phyloP scores from a whole-genome alignment of 2,797 vertebrate genomes.

The Kryptopterus vitreolus region DNA sequence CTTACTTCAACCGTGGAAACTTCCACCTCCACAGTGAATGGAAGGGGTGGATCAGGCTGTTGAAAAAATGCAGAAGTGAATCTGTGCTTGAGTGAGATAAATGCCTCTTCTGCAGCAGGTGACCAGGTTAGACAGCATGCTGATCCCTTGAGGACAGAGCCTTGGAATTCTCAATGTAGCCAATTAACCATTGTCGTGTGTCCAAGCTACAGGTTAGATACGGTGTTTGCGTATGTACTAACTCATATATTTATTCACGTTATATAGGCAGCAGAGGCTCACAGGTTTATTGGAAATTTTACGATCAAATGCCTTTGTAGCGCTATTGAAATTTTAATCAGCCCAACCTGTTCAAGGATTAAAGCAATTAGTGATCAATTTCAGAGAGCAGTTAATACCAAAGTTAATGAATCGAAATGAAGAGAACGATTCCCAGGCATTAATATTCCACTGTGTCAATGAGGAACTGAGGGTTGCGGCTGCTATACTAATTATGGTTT shows the following conservation, averaged over 20 bases:
- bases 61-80: background rate
- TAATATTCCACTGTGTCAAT: background rate
- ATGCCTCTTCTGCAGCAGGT: background rate
- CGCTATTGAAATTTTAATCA: background rate
- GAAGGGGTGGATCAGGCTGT: background rate
- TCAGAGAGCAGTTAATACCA: constrained; percentile 47
- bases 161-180: background rate
- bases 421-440: background rate
- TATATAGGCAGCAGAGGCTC: background rate
- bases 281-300: background rate
- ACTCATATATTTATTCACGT: no score
- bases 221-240: background rate
- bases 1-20: background rate
- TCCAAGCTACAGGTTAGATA: background rate
- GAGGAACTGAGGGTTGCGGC: background rate
- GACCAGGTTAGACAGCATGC: background rate
- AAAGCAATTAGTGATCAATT: constrained; percentile 42
- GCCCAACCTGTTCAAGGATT: constrained; percentile 18
- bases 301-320: background rate
- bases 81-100: background rate
- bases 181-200: background rate
- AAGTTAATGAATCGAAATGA: constrained; percentile 27
- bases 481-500: background rate
- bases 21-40: background rate
- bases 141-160: background rate